phyloP scores from a whole-genome alignment of 2,797 vertebrate genomes.

The Paguma larvata region DNA sequence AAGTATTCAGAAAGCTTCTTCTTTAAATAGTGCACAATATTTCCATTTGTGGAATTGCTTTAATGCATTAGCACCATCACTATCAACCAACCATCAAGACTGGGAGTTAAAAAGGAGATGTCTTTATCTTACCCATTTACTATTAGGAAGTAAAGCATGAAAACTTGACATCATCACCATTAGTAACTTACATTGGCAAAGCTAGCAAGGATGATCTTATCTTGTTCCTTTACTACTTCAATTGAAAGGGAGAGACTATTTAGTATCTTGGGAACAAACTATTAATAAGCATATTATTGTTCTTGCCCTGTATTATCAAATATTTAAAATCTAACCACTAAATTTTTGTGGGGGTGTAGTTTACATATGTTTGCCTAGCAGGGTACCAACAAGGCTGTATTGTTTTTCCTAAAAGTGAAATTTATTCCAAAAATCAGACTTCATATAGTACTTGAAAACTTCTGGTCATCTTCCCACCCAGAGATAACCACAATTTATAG shows the following conservation, averaged over 20 bases:
- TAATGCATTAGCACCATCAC: slow-evolving; percentile 10
- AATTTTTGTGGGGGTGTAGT: background rate
- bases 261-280: slow-evolving; percentile 24
- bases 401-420: background rate
- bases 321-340: background rate
- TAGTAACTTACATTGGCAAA: background rate
- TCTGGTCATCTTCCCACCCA: background rate
- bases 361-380: background rate
- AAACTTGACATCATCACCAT: background rate
- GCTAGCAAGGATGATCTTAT: slow-evolving; percentile 19
- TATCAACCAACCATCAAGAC: background rate
- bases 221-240: slow-evolving; percentile 21
- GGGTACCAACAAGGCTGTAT: background rate
- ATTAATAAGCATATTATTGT: slow-evolving; percentile 42
- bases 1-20: slow-evolving; percentile 27
- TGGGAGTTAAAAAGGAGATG: background rate
- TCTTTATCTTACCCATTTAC: slow-evolving; percentile 13
- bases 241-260: slow-evolving; percentile 29
- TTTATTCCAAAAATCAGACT: background rate
- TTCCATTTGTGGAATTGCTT: slow-evolving; percentile 36
- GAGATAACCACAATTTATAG: background rate
- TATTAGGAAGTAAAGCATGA: slow-evolving; percentile 36
- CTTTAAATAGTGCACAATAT: background rate
- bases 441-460: background rate
- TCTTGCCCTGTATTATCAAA: background rate